Conservation (phyloP, 2,797 vertebrate species). For the Alfaro cultratus region DNA sequence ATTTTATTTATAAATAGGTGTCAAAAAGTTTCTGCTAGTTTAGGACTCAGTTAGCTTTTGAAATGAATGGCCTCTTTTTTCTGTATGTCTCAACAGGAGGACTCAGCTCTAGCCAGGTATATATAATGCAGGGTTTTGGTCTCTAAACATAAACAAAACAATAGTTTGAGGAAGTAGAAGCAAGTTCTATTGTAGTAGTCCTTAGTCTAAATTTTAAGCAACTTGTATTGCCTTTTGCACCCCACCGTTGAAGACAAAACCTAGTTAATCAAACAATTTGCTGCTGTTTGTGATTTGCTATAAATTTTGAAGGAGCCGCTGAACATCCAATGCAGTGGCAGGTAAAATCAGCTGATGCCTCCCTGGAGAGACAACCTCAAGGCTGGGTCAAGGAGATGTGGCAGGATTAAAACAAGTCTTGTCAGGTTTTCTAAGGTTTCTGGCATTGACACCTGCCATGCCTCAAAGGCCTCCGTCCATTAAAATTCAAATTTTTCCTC, state of each 20-base stretch:
- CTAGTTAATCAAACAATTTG: background rate
- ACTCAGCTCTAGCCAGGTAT: background rate
- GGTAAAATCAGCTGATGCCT: background rate
- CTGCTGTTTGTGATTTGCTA: background rate
- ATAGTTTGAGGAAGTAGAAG: background rate
- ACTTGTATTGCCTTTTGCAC: background rate
- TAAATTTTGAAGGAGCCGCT: background rate
- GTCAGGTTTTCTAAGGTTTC: background rate
- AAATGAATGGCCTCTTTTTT: background rate
- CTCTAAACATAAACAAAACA: background rate
- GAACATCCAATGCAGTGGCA: background rate
- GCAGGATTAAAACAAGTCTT: background rate
- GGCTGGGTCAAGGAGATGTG: background rate
- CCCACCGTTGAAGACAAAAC: background rate
- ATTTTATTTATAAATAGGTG: background rate
- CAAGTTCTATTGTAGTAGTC: background rate
- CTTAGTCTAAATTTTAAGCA: background rate
- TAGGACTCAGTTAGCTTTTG: background rate
- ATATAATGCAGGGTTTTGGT: background rate
- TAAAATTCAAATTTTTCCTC: background rate
- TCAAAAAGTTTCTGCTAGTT: background rate
- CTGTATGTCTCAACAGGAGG: background rate
- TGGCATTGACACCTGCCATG: background rate
- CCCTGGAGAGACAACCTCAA: background rate
- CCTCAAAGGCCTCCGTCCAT: background rate